Evolutionary conservation across 2,797 vertebrate species (phyloP).

Genomic region (Australoheros facetus): DNA sequence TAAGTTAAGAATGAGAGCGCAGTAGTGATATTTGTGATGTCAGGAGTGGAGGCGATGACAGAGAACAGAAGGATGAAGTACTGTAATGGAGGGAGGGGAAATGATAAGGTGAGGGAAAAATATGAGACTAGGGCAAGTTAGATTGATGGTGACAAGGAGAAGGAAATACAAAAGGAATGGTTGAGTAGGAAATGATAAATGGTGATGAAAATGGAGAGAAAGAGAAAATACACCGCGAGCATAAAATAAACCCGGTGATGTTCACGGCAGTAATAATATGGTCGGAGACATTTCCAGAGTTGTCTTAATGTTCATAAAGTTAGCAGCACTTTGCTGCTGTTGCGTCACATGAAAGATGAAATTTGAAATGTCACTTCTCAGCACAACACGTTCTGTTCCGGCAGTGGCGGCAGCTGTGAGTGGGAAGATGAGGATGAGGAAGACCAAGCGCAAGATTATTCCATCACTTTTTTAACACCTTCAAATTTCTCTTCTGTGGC

Average conservation of each 20-base stretch:
- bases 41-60: slow-evolving; percentile 36
- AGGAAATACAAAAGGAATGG: slow-evolving; percentile 22
- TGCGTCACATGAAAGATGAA: slow-evolving; percentile 40
- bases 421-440: slow-evolving; percentile 65
- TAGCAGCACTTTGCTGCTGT: slow-evolving; percentile 24
- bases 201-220: not conserved
- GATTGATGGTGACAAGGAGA: slow-evolving; percentile 46
- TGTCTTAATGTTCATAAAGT: slow-evolving; percentile 28
- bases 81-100: slow-evolving; percentile 38
- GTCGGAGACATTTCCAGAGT: slow-evolving; percentile 11
- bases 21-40: slow-evolving; percentile 40
- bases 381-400: slow-evolving; percentile 64
- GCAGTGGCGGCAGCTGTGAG: slow-evolving; percentile 62
- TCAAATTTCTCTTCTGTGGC: slow-evolving; percentile 54
- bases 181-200: slow-evolving; percentile 23
- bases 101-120: slow-evolving; percentile 43
- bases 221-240: not conserved
- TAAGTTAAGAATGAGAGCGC: slow-evolving; percentile 33
- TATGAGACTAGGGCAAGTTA: slow-evolving; percentile 11
- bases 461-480: slow-evolving; percentile 65
- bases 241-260: not conserved
- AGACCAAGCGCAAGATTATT: slow-evolving; percentile 55
- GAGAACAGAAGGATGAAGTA: slow-evolving; percentile 40
- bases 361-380: slow-evolving; percentile 61
- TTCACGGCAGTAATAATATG: slow-evolving; percentile 6